A percentile compares a stretch with the other conserved stretches of the same genome.
Evolutionary conservation across 2,797 vertebrate genomes (phyloP).

Genomic region (Sebastes paucispinis): DNA sequence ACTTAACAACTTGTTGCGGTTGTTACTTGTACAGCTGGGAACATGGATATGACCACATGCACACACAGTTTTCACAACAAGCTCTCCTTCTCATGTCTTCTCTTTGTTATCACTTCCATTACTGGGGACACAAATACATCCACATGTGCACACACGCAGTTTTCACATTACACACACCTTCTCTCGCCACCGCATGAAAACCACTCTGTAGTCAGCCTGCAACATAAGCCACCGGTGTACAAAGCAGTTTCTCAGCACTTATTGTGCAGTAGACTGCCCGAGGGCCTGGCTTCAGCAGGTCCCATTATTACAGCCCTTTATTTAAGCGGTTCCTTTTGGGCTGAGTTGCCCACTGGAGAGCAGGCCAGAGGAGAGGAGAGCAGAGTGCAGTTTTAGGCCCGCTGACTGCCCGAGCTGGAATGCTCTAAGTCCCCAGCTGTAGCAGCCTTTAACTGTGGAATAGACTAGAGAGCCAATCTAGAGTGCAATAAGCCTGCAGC

Average conservation of each 20-base stretch:
- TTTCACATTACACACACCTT: constrained; percentile 9
- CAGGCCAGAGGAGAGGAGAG: constrained; percentile 58
- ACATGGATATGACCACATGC: neutral
- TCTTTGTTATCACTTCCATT: neutral
- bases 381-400: constrained; percentile 65
- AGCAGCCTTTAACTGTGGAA: constrained; percentile 71
- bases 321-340: constrained; percentile 72
- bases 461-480: constrained; percentile 75
- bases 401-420: constrained; percentile 62
- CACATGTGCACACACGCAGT: neutral
- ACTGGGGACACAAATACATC: neutral
- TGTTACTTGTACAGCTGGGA: neutral
- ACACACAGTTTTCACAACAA: neutral
- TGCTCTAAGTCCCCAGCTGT: constrained; percentile 64
- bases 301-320: constrained; percentile 76
- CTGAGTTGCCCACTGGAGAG: constrained; percentile 68
- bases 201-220: constrained; percentile 25
- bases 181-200: neutral
- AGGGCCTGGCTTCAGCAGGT: constrained; percentile 63
- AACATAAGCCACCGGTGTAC: constrained; percentile 54
- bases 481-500: constrained; percentile 78
- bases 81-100: neutral
- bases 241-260: constrained; percentile 67
- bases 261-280: constrained; percentile 56
- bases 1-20: neutral